Conservation (phyloP, 2,113 vertebrate genomes). For the Neoarius graeffei region DNA sequence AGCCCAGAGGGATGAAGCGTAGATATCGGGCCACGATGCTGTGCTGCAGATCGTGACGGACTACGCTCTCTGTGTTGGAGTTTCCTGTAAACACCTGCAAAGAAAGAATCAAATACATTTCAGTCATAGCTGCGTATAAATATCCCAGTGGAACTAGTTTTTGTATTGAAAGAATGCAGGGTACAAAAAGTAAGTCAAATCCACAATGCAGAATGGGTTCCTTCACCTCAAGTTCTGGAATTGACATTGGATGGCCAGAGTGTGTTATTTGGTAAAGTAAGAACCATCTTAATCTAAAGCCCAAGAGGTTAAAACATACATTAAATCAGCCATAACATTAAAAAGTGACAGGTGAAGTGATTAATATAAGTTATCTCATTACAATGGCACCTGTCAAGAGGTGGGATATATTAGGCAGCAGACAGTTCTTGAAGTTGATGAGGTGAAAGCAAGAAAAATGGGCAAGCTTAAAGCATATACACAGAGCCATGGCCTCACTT, state of each 20-base stretch:
- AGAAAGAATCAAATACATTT: neutral
- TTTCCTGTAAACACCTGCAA: constrained; percentile 92
- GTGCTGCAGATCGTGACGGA: constrained; percentile 90
- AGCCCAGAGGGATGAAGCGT: constrained; percentile 89
- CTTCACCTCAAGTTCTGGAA: constrained; percentile 63
- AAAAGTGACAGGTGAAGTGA: no score
- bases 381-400: no score
- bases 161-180: neutral
- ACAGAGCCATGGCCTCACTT: no score
- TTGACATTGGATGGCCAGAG: constrained; percentile 63
- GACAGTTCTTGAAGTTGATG: no score
- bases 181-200: neutral
- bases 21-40: constrained; percentile 82
- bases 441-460: no score
- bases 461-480: no score
- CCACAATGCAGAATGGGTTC: neutral
- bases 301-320: neutral
- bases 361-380: no score
- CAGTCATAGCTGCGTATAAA: neutral
- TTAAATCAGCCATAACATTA: no score
- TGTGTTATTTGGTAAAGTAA: constrained; percentile 53
- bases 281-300: constrained; percentile 60
- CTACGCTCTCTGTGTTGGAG: constrained; percentile 87
- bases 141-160: neutral
- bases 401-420: no score